Evolutionary conservation across 1,140 invertebrate genomes (phyloP).

Genomic region (Calephelis virginiensis): DNA sequence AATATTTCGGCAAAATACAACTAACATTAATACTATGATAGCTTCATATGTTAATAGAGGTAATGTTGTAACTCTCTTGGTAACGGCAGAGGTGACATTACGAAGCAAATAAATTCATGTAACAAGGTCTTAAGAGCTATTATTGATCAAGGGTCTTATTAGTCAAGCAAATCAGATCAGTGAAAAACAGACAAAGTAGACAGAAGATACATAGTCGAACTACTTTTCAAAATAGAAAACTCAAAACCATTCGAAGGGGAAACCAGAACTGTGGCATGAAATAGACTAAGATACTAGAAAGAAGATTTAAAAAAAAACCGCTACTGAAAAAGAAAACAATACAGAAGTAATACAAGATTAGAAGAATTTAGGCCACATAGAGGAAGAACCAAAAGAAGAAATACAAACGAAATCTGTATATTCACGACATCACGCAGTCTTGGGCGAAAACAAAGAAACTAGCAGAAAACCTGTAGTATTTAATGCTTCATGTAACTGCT

Average conservation of each 20-base stretch:
- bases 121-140: conserved; percentile 12
- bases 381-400: conserved; percentile 25
- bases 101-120: not conserved
- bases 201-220: conserved; percentile 43
- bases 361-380: conserved; percentile 30
- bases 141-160: conserved; percentile 13
- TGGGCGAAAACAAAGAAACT: conserved; percentile 30
- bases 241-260: conserved; percentile 25
- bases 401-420: conserved; percentile 26
- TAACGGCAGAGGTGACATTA: conserved; percentile 13
- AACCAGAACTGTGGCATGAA: conserved; percentile 26
- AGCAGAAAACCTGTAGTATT: conserved; percentile 32
- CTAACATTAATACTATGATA: conserved; percentile 1
- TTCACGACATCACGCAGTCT: conserved; percentile 34
- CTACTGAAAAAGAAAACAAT: conserved; percentile 31
- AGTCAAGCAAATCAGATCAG: not conserved
- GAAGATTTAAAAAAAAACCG: conserved; percentile 23
- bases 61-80: conserved; percentile 13
- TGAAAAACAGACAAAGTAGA: not conserved
- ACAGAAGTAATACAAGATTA: conserved; percentile 34
- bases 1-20: conserved; percentile 13
- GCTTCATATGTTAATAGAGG: not conserved
- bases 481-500: conserved; percentile 28
- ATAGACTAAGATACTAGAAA: conserved; percentile 30
- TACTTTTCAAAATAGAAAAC: conserved; percentile 39